Evolutionary conservation across 2,888 invertebrate genomes (phyloP).

Genomic region (Conomelus anceps): DNA sequence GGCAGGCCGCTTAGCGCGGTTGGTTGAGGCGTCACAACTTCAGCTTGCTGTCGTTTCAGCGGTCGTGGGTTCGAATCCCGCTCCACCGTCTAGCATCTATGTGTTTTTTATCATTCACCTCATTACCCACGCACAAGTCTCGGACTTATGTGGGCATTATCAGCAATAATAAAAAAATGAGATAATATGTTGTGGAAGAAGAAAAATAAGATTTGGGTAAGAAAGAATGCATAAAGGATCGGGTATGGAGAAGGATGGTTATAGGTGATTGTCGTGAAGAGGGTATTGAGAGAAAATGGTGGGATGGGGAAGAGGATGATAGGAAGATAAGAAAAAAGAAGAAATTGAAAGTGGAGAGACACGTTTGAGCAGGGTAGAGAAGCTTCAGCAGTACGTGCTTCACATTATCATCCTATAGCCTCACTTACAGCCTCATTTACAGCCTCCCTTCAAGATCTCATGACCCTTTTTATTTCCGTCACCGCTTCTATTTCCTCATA

Average conservation of each 20-base stretch:
- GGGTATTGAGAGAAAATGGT: background rate
- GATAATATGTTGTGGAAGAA: background rate
- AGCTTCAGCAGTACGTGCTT: background rate
- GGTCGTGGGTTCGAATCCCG: too few species aligned
- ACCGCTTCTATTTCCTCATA: too few species aligned
- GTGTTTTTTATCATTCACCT: too few species aligned
- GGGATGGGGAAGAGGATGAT: background rate
- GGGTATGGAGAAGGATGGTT: too few species aligned
- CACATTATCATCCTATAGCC: background rate
- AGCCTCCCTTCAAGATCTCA: background rate
- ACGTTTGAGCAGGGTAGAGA: background rate
- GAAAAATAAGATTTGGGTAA: background rate
- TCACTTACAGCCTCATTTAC: background rate
- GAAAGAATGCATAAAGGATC: too few species aligned
- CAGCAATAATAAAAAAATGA: background rate
- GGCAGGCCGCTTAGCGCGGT: too few species aligned
- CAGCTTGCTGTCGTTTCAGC: too few species aligned
- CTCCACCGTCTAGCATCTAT: too few species aligned
- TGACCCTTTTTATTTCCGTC: background rate
- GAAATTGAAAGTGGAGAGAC: background rate
- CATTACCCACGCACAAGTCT: too few species aligned
- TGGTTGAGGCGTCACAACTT: too few species aligned
- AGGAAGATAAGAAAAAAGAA: background rate
- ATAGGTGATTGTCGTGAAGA: background rate
- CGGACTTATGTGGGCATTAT: too few species aligned